A percentile compares a stretch with the other conserved stretches of the same genome.
Evolutionary conservation across 1,140 invertebrate species (phyloP).

Genomic region (Coptotermes formosanus): DNA sequence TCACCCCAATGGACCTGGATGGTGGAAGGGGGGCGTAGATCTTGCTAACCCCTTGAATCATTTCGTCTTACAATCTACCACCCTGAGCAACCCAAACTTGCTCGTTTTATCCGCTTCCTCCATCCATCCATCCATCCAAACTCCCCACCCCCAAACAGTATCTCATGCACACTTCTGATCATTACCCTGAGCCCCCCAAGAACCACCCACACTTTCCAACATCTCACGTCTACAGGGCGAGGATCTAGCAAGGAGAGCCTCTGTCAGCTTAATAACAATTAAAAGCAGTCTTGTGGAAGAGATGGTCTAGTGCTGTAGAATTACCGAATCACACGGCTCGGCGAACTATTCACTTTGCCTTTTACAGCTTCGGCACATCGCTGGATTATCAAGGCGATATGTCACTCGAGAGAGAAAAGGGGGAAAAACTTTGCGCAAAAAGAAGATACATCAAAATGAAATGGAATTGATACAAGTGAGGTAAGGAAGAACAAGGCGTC

Average conservation of each 20-base stretch:
- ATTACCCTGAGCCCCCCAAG: constrained; percentile 1
- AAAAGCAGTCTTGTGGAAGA: constrained; percentile 26
- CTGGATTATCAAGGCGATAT: constrained; percentile 22
- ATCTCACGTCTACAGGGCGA: not conserved
- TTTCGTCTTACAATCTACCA: not conserved
- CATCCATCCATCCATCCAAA: not conserved
- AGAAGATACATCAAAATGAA: constrained; percentile 15
- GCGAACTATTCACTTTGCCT: constrained; percentile 23
- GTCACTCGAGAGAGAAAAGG: not conserved
- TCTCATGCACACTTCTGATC: constrained; percentile 25
- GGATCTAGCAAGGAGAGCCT: constrained; percentile 13
- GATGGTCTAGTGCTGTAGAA: constrained; percentile 23
- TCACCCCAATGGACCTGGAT: not conserved
- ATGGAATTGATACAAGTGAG: constrained; percentile 7
- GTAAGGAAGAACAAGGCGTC: not conserved
- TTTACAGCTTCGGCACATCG: constrained; percentile 26
- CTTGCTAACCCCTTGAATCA: constrained; percentile 15
- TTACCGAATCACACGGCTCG: constrained; percentile 24
- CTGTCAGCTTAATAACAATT: constrained; percentile 30
- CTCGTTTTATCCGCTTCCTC: not conserved
- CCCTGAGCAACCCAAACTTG: not conserved
- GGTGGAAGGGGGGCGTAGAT: not conserved
- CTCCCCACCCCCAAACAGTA: not conserved
- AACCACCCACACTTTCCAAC: not conserved
- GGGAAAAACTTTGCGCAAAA: not conserved